A percentile compares a stretch with the other conserved stretches of the same genome.
Conservation (phyloP, 2,113 vertebrate species). For the Cavia aperea region DNA sequence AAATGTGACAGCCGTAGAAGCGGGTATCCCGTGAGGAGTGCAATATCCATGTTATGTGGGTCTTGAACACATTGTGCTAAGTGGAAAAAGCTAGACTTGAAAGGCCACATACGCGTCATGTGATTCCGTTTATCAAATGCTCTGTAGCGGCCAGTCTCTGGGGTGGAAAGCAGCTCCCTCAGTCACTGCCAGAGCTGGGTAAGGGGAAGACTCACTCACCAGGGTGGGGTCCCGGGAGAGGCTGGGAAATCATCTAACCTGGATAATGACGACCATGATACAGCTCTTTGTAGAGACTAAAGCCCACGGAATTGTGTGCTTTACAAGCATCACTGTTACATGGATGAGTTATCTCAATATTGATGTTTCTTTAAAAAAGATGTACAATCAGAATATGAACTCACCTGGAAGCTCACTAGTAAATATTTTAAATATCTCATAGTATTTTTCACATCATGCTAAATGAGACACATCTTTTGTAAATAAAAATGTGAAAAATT, state of each 20-base stretch:
- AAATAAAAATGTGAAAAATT: not conserved
- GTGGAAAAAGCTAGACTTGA: not conserved
- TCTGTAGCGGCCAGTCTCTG: not conserved
- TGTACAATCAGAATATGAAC: constrained; percentile 7
- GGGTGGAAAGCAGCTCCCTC: not conserved
- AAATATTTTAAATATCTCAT: constrained; percentile 6
- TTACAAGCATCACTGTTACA: not conserved
- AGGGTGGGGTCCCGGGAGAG: not conserved
- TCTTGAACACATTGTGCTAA: constrained; percentile 9
- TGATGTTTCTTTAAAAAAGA: not conserved
- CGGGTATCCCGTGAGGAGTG: not conserved
- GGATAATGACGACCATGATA: not conserved
- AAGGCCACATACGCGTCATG: not conserved
- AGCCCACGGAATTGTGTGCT: not conserved
- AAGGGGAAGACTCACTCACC: not conserved
- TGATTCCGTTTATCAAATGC: not conserved
- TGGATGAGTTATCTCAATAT: not conserved
- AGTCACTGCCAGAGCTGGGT: not conserved
- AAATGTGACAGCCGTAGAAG: not conserved
- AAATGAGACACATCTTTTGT: not conserved
- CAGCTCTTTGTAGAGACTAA: not conserved
- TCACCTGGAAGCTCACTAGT: not conserved
- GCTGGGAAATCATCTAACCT: not conserved
- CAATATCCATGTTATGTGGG: not conserved
- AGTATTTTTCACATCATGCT: not conserved